Evolutionary conservation across 2,797 vertebrate species (phyloP).

Genomic region (Rhinichthys osculus): DNA sequence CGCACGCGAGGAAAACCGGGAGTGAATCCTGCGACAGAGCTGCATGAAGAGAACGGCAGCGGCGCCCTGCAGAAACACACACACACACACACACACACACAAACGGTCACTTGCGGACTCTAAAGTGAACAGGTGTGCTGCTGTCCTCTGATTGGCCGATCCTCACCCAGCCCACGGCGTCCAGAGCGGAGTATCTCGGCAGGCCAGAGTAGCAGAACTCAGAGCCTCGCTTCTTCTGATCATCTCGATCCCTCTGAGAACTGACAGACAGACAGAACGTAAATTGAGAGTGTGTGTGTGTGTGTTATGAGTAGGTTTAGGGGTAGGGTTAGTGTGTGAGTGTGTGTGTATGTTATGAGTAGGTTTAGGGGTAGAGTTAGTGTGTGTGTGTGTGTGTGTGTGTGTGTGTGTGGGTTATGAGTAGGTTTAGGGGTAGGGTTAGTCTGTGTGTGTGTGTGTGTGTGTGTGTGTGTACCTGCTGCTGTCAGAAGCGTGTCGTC

Average conservation of each 20-base stretch:
- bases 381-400: no score
- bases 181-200: conserved; percentile 79
- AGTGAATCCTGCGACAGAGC: conserved; percentile 83
- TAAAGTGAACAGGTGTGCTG: background rate
- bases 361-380: no score
- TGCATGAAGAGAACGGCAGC: conserved; percentile 85
- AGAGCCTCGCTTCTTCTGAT: conserved; percentile 75
- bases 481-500: conserved; percentile 64
- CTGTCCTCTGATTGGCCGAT: background rate
- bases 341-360: no score
- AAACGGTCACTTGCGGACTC: background rate
- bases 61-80: conserved; percentile 75
- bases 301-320: no score
- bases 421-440: no score
- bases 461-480: conserved; percentile 67
- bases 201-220: conserved; percentile 74
- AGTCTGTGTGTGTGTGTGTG: no score
- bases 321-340: no score
- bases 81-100: background rate
- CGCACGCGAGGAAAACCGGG: conserved; percentile 71
- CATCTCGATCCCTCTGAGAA: conserved; percentile 74
- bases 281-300: no score
- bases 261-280: conserved; percentile 53
- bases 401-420: no score
- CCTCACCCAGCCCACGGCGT: conserved; percentile 86